These are phyloP conservation scores for Callipepla squamata DNA, from an alignment of 2,113 vertebrate species.

Conservation along the genomic window DNA sequence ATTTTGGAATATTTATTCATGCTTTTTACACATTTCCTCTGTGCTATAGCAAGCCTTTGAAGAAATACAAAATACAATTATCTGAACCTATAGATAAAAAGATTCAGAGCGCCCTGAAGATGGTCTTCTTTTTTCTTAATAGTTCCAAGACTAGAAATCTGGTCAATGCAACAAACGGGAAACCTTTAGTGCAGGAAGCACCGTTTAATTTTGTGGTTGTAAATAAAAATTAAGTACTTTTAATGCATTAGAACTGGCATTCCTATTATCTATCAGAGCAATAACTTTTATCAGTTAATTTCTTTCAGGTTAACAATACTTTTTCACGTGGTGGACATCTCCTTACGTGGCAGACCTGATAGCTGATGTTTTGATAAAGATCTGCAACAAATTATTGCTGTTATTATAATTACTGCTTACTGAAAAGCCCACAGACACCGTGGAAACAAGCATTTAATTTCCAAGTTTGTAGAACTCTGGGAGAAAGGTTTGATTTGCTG, in stretches of 20 bases:
- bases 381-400: not conserved
- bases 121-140: not conserved
- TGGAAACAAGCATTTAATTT: not conserved
- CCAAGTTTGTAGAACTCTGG: not conserved
- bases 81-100: not conserved
- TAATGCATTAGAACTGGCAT: not conserved
- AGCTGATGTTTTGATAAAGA: not conserved
- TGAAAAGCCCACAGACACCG: not conserved
- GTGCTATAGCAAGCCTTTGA: not conserved
- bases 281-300: not conserved
- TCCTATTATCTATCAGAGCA: not conserved
- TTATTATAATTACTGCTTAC: not conserved
- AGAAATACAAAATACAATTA: not conserved
- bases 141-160: fast-evolving
- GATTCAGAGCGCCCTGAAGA: not conserved
- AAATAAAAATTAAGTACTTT: not conserved
- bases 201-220: not conserved
- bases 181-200: not conserved
- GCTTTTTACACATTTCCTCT: not conserved
- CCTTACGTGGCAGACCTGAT: not conserved
- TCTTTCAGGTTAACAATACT: not conserved
- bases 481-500: not conserved
- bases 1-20: not conserved
- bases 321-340: not conserved
- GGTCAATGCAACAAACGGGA: not conserved